These are phyloP conservation scores for Gallinago solitaria DNA, from an alignment of 2,797 vertebrate genomes.

Conservation along the genomic window DNA sequence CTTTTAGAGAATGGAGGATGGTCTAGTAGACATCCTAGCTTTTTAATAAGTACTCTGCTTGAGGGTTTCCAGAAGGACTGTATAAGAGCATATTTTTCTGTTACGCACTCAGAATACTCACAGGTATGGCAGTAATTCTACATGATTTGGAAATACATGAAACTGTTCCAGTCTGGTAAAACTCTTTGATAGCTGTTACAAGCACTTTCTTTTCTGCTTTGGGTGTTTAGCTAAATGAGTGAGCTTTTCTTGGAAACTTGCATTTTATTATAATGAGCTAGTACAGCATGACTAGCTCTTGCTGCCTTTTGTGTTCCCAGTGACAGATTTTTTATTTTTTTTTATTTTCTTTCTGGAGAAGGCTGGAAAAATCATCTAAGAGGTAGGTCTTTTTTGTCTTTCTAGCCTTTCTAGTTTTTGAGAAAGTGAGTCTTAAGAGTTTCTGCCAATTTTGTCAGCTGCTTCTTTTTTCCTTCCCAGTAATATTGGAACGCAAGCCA, in stretches of 20 bases:
- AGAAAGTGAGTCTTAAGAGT: not conserved
- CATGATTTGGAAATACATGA: not conserved
- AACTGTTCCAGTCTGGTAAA: not conserved
- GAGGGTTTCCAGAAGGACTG: not conserved
- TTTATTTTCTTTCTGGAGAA: not conserved
- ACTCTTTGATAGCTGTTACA: accelerated
- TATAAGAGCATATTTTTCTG: not conserved
- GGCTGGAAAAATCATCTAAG: not conserved
- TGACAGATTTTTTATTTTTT: not conserved
- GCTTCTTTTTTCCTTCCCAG: not conserved
- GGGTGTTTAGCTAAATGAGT: not conserved
- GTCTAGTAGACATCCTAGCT: not conserved
- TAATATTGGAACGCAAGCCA: not conserved
- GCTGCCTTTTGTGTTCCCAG: not conserved
- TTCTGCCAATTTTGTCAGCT: not conserved
- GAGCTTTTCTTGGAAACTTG: not conserved
- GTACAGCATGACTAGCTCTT: not conserved
- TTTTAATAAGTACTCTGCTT: not conserved
- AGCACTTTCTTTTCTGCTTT: not conserved
- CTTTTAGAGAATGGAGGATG: not conserved
- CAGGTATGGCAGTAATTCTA: not conserved
- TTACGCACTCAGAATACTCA: not conserved
- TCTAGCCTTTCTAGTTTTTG: not conserved
- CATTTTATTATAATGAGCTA: not conserved
- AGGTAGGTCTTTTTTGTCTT: not conserved